phyloP scores from a whole-genome alignment of 2,888 invertebrate genomes.

The Heteromyza rotundicornis region DNA sequence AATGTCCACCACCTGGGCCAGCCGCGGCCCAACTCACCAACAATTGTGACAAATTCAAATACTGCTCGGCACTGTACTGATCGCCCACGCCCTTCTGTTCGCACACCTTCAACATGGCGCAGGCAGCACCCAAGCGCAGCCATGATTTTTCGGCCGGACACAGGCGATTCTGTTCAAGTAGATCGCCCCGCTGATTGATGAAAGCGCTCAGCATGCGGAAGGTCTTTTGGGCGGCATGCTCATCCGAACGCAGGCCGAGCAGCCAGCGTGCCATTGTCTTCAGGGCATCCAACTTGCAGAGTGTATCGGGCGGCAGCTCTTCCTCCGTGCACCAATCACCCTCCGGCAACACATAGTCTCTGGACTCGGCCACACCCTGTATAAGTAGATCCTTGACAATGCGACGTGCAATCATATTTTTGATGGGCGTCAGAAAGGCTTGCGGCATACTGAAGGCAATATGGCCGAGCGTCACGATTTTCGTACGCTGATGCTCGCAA shows the following conservation, averaged over 20 bases:
- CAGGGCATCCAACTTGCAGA: conserved; percentile 91
- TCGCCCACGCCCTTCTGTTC: conserved; percentile 96
- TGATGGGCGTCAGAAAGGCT: conserved; percentile 87
- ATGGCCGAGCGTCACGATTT: conserved; percentile 93
- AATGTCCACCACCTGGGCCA: background rate
- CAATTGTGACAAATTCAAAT: conserved; percentile 89
- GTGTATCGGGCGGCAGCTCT: conserved; percentile 86
- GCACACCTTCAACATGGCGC: conserved; percentile 95
- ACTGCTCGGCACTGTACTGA: conserved; percentile 93
- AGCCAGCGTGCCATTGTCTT: conserved; percentile 98
- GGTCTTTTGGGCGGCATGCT: conserved; percentile 88
- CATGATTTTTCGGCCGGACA: conserved; percentile 92
- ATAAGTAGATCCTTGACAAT: conserved; percentile 95
- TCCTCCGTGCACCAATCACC: conserved; percentile 82
- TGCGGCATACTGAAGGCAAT: conserved; percentile 92
- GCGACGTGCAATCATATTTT: conserved; percentile 92
- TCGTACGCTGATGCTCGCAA: conserved; percentile 86
- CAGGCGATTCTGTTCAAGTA: conserved; percentile 75
- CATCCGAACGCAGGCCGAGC: conserved; percentile 86
- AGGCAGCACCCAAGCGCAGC: conserved; percentile 89
- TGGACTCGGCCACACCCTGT: conserved; percentile 72
- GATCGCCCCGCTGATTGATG: conserved; percentile 89
- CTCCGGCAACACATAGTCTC: conserved; percentile 53
- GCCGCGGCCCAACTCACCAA: no score
- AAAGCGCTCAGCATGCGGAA: conserved; percentile 94